Base-by-base conservation (phyloP, 2,113 vertebrate species). In the Verasper variegatus region DNA sequence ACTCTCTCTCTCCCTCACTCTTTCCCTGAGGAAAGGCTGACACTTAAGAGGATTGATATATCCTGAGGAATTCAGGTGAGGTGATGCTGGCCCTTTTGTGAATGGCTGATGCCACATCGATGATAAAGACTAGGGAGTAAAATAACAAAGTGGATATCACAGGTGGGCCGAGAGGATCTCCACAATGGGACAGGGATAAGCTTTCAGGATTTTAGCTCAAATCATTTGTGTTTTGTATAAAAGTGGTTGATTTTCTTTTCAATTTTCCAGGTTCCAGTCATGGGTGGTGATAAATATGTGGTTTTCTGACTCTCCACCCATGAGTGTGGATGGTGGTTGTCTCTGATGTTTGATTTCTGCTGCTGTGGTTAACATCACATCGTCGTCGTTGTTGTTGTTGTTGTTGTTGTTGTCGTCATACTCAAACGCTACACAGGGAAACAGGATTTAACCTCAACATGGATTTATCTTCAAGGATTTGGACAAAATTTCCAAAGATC, bases 11-110 rank as follows among this genome's bases (percentile, higher is more conserved):
- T 84, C 83, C 78, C 80, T 89, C 90, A 80, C 84, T 91, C 88
- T 85, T 90, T 89, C 86, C 90, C 88, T 80, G 85, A 83, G 80
- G 81, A 86, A 90, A 91, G 83, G 59, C 81, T 71, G 77, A 65
- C 66, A 82, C 86, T 90, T 91, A 85, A 91, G 89, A 81, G 87
- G 88, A 76, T 88, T 84, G 64, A 75, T 86, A 77, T 84, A 84
- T 92, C 81, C 90, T 90, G 78, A 92, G 84, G 82, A 89, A 85
- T 86, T 92, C 90, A 92, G 94, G 94, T 95, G 91, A 91, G 93
- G 71, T 58, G 62, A 69, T 23, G 47, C 15, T 20, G 55, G 20
- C 12, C 31, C 35, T 55, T 71, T 42, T 66, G 27, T 52, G 40
- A 26, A 65, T 42, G 8, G 15, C 20, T n/a, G 51, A 20, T 54